Conservation (phyloP, 2,888 invertebrate genomes). For the Ectobius pallidus region DNA sequence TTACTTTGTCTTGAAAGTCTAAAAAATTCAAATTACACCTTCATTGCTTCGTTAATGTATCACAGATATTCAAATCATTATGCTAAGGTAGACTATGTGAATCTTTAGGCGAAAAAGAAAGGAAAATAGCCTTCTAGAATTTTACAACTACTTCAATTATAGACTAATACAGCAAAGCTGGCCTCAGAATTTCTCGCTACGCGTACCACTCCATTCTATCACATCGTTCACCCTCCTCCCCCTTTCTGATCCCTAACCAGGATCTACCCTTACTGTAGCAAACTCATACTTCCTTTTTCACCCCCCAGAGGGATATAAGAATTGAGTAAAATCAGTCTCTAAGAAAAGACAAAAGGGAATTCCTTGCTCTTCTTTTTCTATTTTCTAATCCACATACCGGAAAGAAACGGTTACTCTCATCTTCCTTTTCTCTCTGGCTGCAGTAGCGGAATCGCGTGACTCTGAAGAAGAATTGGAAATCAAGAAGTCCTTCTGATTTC, state of each 20-base stretch:
- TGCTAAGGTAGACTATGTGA: too few species aligned
- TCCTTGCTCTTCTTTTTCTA: not conserved
- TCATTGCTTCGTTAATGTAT: too few species aligned
- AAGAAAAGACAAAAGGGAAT: not conserved
- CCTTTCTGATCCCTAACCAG: not conserved
- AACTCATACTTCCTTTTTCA: not conserved
- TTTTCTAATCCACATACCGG: not conserved
- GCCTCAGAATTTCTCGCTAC: not conserved
- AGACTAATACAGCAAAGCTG: not conserved
- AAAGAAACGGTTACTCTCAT: not conserved
- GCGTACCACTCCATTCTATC: too few species aligned
- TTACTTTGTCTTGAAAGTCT: too few species aligned
- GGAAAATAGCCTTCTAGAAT: too few species aligned
- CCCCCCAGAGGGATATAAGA: conserved; percentile 10
- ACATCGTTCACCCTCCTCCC: not conserved
- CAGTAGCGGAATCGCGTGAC: not conserved
- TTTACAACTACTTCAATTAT: not conserved
- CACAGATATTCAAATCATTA: too few species aligned
- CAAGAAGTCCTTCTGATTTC: conserved; percentile 3
- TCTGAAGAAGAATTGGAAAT: not conserved
- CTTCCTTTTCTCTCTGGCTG: not conserved
- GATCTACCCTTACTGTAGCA: not conserved
- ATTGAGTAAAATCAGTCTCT: conserved; percentile 20
- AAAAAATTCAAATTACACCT: too few species aligned
- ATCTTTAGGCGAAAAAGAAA: too few species aligned